Percentiles rank a stretch among this genome's conserved stretches.
Conservation (phyloP, 53 echinoderm and acorn worm genomes). For the Apostichopus leukothele region DNA sequence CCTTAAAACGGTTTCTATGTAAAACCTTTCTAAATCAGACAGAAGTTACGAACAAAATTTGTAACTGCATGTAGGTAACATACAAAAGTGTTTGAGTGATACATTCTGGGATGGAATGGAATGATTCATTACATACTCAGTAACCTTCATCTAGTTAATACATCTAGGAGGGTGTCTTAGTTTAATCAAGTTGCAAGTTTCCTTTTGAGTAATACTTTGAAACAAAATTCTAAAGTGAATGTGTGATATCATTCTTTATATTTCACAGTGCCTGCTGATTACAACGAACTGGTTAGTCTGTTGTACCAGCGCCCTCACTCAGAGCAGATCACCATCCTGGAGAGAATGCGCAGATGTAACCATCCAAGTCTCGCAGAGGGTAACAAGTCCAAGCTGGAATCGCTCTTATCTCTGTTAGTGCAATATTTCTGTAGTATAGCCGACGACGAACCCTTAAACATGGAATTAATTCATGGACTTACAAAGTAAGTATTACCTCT, state of each 20-base stretch:
- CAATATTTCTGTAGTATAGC: conserved; percentile 62
- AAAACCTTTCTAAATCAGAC: too few species aligned
- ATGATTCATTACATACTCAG: too few species aligned
- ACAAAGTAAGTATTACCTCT: conserved; percentile 79
- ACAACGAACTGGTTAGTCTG: conserved; percentile 7
- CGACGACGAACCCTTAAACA: conserved; percentile 51
- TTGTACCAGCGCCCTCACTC: conserved; percentile 50
- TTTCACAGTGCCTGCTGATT: neutral
- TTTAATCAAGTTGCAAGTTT: too few species aligned
- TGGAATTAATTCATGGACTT: conserved; percentile 70
- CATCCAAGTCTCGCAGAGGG: conserved; percentile 94
- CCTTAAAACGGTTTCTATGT: too few species aligned
- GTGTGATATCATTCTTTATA: too few species aligned
- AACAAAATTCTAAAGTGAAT: too few species aligned
- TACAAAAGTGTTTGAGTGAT: too few species aligned
- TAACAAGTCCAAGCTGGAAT: conserved; percentile 86
- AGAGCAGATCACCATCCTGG: conserved; percentile 69
- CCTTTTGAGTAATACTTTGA: too few species aligned
- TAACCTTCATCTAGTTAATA: neutral
- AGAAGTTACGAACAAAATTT: too few species aligned
- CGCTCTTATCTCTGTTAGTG: conserved; percentile 64
- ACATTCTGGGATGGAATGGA: too few species aligned
- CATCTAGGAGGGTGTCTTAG: too few species aligned
- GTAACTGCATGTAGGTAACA: too few species aligned
- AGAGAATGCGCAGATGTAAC: conserved; percentile 78